Conservation (phyloP, 2,113 vertebrate genomes). For the Chaetodon trifascialis region DNA sequence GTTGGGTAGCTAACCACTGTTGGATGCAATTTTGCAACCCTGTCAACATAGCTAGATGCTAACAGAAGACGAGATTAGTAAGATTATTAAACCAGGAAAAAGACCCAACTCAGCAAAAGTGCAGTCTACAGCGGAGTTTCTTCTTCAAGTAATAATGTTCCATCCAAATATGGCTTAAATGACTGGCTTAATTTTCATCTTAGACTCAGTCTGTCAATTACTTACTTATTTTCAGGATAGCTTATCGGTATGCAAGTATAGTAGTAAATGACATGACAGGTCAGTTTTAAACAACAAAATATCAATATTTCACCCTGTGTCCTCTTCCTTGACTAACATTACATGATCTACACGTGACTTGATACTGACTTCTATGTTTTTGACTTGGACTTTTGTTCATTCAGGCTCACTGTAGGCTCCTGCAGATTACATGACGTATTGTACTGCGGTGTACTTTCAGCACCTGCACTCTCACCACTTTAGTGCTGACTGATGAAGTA, state of each 20-base stretch:
- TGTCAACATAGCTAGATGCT: slow-evolving; percentile 14
- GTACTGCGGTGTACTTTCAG: slow-evolving; percentile 43
- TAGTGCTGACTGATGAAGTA: slow-evolving; percentile 70
- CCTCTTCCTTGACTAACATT: slow-evolving; percentile 14
- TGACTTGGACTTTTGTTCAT: slow-evolving; percentile 47
- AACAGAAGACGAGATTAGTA: no score
- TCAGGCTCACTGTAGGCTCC: slow-evolving; percentile 24
- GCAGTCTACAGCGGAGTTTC: no score
- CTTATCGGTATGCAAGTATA: no score
- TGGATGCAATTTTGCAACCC: neutral
- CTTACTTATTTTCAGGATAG: neutral
- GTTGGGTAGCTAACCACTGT: neutral
- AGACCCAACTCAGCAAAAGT: no score
- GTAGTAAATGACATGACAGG: slow-evolving; percentile 18
- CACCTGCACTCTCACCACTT: slow-evolving; percentile 59
- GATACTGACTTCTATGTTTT: slow-evolving; percentile 32
- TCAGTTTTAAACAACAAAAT: slow-evolving; percentile 31
- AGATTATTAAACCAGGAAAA: no score
- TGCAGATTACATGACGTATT: slow-evolving; percentile 39
- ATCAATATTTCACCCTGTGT: neutral
- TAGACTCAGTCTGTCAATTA: neutral
- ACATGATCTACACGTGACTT: slow-evolving; percentile 31
- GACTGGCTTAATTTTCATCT: no score
- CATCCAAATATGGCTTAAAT: neutral
- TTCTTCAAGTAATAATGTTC: no score